Percentiles rank a stretch among this genome's conserved stretches.
Evolutionary conservation across 2,888 invertebrate species (phyloP).

Genomic region (Vanessa cardui): DNA sequence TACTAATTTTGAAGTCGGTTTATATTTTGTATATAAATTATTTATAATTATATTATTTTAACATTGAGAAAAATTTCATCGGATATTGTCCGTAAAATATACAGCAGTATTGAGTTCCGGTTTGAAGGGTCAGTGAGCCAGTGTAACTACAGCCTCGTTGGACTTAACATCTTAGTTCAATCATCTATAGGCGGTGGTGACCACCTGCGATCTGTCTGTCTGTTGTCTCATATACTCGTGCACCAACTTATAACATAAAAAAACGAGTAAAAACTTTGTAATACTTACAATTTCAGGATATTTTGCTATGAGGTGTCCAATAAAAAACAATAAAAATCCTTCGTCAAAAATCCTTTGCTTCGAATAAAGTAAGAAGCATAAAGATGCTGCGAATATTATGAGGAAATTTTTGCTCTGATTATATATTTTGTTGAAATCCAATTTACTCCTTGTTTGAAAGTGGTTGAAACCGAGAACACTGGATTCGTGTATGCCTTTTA

Average conservation of each 20-base stretch:
- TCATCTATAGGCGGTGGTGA: too few relatives aligned
- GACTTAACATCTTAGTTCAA: too few relatives aligned
- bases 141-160: too few relatives aligned
- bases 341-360: constrained; percentile 46
- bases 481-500: constrained; percentile 46
- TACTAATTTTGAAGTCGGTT: too few relatives aligned
- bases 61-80: too few relatives aligned
- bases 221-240: too few relatives aligned
- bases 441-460: constrained; percentile 25
- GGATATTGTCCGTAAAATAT: too few relatives aligned
- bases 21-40: too few relatives aligned
- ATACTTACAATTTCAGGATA: constrained; percentile 58
- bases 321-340: constrained; percentile 53
- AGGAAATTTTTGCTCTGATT: constrained; percentile 43
- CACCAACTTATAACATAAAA: neutral
- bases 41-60: too few relatives aligned
- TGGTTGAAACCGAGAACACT: constrained; percentile 40
- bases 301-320: constrained; percentile 51
- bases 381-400: constrained; percentile 40
- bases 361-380: constrained; percentile 43
- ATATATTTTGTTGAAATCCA: constrained; percentile 33
- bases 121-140: too few relatives aligned
- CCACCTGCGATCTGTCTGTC: too few relatives aligned
- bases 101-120: too few relatives aligned
- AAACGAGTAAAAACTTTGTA: neutral